Evolutionary conservation across 1,140 invertebrate species (phyloP), one percentile per base, ranked within the genome.

Genomic region (Platorchestia sp.): DNA sequence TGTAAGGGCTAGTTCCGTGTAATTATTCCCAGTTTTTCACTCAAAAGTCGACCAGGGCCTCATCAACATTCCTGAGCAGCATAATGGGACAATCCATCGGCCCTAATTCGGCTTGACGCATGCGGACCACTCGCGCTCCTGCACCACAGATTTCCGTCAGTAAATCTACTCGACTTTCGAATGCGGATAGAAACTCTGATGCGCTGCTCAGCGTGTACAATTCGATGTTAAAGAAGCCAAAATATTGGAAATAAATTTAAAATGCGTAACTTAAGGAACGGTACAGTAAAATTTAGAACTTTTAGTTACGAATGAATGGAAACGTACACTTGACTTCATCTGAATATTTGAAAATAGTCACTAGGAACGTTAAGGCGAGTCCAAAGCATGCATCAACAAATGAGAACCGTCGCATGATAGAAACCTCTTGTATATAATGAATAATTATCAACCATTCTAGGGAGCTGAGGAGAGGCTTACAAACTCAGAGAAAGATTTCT

Each of bases 21-120:
- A 89, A 89, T 89, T 89, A 89, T 89, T 89, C 22, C 41, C 27
- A 42, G 87, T 89, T 89, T 75, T 89, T 89, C 87, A 89, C 87
- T 89, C 41, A 89, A 86, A 89, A 89, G 87, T 43, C 87, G 87
- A 89, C 87, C 7, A 41, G 41, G 6, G 87, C 87, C 87, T 89
- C 87, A 44, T 89, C 43, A 89, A 89, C 87, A 89, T 89, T 89
- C 87, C 43, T 89, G 3, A 89, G 43, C 87, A 75, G 59, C 59
- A 75, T 75, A 75, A 75, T 19, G 59, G 59, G 59, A 36, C 14
- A 22, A 75, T 75, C 59, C 59, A 10, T 75, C 14, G 10, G 1
- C 1, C 59, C 1, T 27, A 75, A 75, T 10, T 3, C 7, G 14
- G 27, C 59, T 36, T 75, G 36, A 75, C 59, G 3, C 59, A 36